Evolutionary conservation across 2,113 vertebrate genomes (phyloP), one percentile per base, ranked within the genome.

Genomic region (Trochalopteron elliotii): DNA sequence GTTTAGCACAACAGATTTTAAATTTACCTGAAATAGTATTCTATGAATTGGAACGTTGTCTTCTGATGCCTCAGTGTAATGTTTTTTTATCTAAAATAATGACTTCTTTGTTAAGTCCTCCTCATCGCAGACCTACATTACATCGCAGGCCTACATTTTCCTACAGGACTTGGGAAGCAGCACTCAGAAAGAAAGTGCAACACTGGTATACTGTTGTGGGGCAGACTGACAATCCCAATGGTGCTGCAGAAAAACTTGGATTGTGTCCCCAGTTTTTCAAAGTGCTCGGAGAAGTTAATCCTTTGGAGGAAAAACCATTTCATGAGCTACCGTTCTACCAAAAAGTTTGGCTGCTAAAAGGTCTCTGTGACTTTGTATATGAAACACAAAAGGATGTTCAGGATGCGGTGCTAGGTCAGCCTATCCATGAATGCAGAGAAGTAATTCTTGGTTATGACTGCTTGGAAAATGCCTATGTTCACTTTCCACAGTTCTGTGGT

Each of bases 401-500:
- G 97, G 98, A 99, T 93, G 98, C 99, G 2, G 98, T 99, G 49
- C 98, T 99, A 31, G 98, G 98, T 63, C 99, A 99, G 89, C 99
- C 99, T 92, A 99, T 99, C 78, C 99, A 99, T 45, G 99, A 99
- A 96, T 99, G 99, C 96, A 98, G 99, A 88, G 99, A 99, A 98
- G 99, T 99, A 83, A 99, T 99, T 96, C 98, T 99, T 93, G 99
- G 99, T 69, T 99, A 99, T 33, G 99, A 99, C 95, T 98, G 98
- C 83, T 97, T 98, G 88, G 99, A 99, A 88, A 99, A 99, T 83
- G 98, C 99, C 0, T 99, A 99, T 74, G 98, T 99, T 95, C 99
- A 99, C 97, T 99, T 99, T 85, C 99, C 99, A 42, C 99, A 99
- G 95, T 99, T 99, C 94, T 99, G 99, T 92, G 99, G 99, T 52